Conservation (phyloP, 1,140 invertebrate species). For the Zaprionus davidi region DNA sequence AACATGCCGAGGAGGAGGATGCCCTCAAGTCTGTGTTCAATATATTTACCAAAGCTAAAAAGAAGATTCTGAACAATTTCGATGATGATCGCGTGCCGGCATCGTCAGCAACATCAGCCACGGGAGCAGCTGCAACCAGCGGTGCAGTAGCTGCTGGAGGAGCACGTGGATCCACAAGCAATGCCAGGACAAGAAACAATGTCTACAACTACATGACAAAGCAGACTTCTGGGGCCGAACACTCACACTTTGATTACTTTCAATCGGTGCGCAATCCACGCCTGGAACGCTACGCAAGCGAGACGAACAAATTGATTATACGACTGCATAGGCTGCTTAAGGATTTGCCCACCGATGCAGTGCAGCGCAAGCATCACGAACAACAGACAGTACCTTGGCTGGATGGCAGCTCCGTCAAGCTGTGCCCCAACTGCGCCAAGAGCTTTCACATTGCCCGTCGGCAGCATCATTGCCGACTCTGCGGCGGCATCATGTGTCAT, state of each 20-base stretch:
- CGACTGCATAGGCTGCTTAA: constrained; percentile 95
- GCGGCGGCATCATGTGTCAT: constrained; percentile 97
- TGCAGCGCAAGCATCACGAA: constrained; percentile 92
- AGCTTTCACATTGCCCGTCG: constrained; percentile 94
- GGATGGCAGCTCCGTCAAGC: constrained; percentile 93
- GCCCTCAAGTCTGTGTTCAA: constrained; percentile 93
- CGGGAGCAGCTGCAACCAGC: constrained; percentile 14
- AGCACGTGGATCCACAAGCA: constrained; percentile 40
- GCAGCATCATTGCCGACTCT: constrained; percentile 98
- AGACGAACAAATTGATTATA: constrained; percentile 98
- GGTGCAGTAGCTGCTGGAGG: constrained; percentile 10
- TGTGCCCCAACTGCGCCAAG: constrained; percentile 96
- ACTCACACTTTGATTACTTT: constrained; percentile 91
- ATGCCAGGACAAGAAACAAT: constrained; percentile 63
- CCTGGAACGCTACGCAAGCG: constrained; percentile 94
- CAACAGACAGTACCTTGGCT: constrained; percentile 95
- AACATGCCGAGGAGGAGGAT: constrained; percentile 95
- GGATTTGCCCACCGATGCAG: constrained; percentile 92
- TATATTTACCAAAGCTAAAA: constrained; percentile 94
- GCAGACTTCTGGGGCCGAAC: constrained; percentile 88
- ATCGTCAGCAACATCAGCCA: background rate
- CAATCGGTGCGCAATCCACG: constrained; percentile 89
- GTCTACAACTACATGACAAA: constrained; percentile 86
- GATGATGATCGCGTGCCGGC: constrained; percentile 85
- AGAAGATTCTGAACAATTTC: constrained; percentile 91